Evolutionary conservation across 2,888 invertebrate species (phyloP).

Genomic region (Microctonus brassicae): DNA sequence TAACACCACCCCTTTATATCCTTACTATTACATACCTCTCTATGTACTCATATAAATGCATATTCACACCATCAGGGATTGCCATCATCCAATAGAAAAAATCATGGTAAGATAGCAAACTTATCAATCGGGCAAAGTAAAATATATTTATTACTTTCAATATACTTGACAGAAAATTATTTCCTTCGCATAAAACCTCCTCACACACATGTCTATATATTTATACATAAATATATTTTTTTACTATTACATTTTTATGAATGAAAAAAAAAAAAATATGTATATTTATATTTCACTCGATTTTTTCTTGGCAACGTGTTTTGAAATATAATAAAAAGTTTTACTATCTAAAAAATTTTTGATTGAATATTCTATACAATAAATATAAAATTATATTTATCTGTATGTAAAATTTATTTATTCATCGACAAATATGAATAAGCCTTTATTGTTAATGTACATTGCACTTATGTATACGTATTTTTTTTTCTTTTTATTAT

Average conservation of each 20-base stretch:
- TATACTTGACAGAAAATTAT: not conserved
- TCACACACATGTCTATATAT: not conserved
- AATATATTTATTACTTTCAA: no score
- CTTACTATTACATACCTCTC: slow-evolving; percentile 22
- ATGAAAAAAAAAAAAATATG: not conserved
- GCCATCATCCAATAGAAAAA: slow-evolving; percentile 12
- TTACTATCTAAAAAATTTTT: not conserved
- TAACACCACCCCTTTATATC: not conserved
- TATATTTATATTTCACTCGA: not conserved
- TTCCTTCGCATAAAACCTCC: not conserved
- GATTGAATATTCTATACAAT: not conserved
- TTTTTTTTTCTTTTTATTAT: not conserved
- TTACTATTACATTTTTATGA: not conserved
- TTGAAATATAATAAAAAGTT: no score
- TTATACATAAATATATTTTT: no score
- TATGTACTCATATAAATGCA: slow-evolving; percentile 1
- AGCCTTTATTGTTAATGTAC: not conserved
- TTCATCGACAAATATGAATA: not conserved
- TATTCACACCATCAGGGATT: not conserved
- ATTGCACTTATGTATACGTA: no score
- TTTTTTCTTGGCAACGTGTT: no score
- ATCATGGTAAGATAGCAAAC: slow-evolving; percentile 14
- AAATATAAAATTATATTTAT: not conserved
- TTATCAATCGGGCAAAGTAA: slow-evolving; percentile 16
- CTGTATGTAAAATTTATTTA: not conserved